Percentiles rank a stretch among this genome's conserved stretches.
phyloP scores from a whole-genome alignment of 2,113 vertebrate species.

The Neodontobutis hainanensis region DNA sequence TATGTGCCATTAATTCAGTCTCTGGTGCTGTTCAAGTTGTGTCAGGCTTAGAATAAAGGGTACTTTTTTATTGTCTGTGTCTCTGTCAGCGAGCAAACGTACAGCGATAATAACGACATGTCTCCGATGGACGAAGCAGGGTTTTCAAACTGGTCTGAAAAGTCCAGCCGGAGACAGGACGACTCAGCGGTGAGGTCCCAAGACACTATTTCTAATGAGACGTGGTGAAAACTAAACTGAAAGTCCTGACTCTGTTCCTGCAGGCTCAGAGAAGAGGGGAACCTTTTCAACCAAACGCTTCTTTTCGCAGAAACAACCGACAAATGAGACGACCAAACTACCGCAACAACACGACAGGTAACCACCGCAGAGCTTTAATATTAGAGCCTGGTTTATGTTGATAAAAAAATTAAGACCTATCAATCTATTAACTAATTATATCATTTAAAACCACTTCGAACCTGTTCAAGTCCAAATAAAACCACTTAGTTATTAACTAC shows the following conservation, averaged over 20 bases:
- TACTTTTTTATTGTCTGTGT: background rate
- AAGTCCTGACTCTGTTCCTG: background rate
- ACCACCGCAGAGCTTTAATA: background rate
- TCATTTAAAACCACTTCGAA: too few relatives aligned
- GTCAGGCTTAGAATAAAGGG: too few relatives aligned
- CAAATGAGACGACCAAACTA: constrained; percentile 41
- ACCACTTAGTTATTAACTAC: too few relatives aligned
- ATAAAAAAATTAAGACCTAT: too few relatives aligned
- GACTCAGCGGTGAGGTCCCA: constrained; percentile 36
- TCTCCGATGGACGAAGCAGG: constrained; percentile 18
- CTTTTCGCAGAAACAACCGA: constrained; percentile 45
- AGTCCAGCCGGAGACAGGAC: constrained; percentile 32
- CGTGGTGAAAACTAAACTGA: too few relatives aligned
- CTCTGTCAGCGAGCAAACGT: constrained; percentile 46
- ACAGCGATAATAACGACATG: background rate
- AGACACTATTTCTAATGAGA: background rate
- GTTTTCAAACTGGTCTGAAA: constrained; percentile 31
- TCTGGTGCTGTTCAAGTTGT: too few relatives aligned
- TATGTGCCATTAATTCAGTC: too few relatives aligned
- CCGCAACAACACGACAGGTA: constrained; percentile 47
- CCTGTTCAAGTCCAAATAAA: too few relatives aligned
- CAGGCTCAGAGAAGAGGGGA: constrained; percentile 47
- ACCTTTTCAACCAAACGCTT: constrained; percentile 11
- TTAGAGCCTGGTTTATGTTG: too few relatives aligned
- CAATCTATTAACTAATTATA: too few relatives aligned